phyloP scores from a whole-genome alignment of 2,113 vertebrate species.

The Siniperca knerii region DNA sequence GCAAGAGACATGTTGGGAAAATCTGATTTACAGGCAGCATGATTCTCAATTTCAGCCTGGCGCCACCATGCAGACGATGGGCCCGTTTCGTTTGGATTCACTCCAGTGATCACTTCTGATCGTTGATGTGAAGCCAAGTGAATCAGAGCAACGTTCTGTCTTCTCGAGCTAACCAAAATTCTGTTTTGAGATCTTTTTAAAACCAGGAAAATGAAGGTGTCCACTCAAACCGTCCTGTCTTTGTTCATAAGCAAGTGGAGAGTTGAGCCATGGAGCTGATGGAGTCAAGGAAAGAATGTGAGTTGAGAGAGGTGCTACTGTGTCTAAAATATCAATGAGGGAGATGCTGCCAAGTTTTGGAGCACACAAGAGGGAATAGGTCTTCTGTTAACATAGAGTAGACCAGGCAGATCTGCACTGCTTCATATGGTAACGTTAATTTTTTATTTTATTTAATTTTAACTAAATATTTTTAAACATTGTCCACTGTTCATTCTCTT shows the following conservation, averaged over 20 bases:
- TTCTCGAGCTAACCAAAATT: slow-evolving; percentile 71
- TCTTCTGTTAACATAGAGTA: slow-evolving; percentile 53
- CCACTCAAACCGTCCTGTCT: slow-evolving; percentile 62
- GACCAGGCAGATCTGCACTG: slow-evolving; percentile 16
- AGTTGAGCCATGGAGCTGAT: slow-evolving; percentile 73
- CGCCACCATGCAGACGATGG: slow-evolving; percentile 73
- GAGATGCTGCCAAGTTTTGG: slow-evolving; percentile 71
- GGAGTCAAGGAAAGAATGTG: slow-evolving; percentile 80
- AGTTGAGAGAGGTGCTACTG: slow-evolving; percentile 75
- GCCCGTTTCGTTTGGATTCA: slow-evolving; percentile 76
- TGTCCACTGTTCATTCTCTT: background rate
- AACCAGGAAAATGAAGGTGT: slow-evolving; percentile 64
- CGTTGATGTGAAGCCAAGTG: slow-evolving; percentile 75
- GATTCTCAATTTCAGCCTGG: slow-evolving; percentile 76
- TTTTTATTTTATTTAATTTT: background rate
- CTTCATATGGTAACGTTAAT: background rate
- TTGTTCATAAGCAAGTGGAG: slow-evolving; percentile 72
- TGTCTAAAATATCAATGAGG: slow-evolving; percentile 83
- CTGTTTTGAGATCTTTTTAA: slow-evolving; percentile 68
- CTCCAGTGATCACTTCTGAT: slow-evolving; percentile 72
- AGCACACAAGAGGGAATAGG: slow-evolving; percentile 50
- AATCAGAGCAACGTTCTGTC: slow-evolving; percentile 75
- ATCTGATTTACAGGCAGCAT: slow-evolving; percentile 78
- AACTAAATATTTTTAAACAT: background rate
- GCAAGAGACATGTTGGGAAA: slow-evolving; percentile 57